Evolutionary conservation across 2,797 vertebrate species (phyloP).

Genomic region (Muscicapa comitata): DNA sequence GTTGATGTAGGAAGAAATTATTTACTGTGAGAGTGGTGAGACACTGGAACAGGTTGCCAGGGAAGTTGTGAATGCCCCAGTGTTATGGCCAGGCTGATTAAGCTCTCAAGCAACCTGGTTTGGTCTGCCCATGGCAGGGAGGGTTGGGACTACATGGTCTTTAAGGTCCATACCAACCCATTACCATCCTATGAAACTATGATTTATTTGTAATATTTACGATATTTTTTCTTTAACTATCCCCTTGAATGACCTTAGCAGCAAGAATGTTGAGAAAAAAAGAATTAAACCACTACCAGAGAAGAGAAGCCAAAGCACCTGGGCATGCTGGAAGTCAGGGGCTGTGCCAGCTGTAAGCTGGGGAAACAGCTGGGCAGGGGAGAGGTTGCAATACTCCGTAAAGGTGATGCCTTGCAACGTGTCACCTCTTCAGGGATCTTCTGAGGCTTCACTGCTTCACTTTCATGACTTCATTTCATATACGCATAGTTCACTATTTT

Average conservation of each 20-base stretch:
- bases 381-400: accelerated
- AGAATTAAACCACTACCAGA: background rate
- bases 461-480: background rate
- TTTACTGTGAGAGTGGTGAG: background rate
- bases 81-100: background rate
- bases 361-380: background rate
- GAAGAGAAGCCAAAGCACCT: background rate
- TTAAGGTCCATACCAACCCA: too few relatives aligned
- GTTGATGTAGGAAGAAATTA: background rate
- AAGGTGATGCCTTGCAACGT: background rate
- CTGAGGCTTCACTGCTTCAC: background rate
- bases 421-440: background rate
- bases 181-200: background rate
- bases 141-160: background rate
- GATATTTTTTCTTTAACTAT: background rate
- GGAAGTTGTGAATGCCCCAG: background rate
- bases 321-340: background rate
- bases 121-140: background rate
- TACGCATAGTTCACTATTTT: background rate
- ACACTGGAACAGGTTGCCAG: background rate
- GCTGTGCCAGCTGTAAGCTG: background rate
- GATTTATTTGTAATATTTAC: background rate
- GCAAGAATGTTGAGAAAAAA: background rate
- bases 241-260: background rate
- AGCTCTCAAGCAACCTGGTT: background rate